Evolutionary conservation across 2,113 vertebrate species (phyloP).

Genomic region (Nymphicus hollandicus): DNA sequence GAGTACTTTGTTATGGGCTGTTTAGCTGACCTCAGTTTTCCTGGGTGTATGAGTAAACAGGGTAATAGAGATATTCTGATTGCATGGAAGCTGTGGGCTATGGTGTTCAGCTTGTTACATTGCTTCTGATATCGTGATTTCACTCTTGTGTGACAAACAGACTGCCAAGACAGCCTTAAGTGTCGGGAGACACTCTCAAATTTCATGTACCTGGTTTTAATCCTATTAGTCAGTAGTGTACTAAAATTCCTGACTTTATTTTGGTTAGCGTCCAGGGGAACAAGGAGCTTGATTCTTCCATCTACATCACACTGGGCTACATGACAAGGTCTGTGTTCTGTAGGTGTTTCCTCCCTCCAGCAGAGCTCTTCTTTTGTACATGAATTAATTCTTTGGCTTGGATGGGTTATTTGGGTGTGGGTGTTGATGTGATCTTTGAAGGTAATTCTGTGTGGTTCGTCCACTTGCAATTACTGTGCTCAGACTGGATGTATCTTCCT

Average conservation of each 20-base stretch:
- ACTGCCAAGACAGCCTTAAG: background rate
- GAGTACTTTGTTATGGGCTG: background rate
- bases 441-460: background rate
- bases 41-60: background rate
- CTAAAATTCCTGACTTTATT: constrained; percentile 12
- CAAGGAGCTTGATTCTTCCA: background rate
- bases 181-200: background rate
- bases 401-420: background rate
- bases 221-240: background rate
- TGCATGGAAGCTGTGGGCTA: background rate
- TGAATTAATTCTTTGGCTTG: background rate
- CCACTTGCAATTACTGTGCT: background rate
- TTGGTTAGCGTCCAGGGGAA: background rate
- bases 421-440: background rate
- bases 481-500: background rate
- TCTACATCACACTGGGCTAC: background rate
- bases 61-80: background rate
- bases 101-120: background rate
- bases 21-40: background rate
- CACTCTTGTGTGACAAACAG: background rate
- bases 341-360: background rate
- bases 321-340: background rate
- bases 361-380: background rate
- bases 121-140: background rate
- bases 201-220: constrained; percentile 22